A percentile compares a stretch with the other conserved stretches of the same genome.
These are phyloP conservation scores for Cladorhizidae sp. DNA, from an alignment of 37 sponge, comb jelly and placozoan species.

Conservation along the genomic window DNA sequence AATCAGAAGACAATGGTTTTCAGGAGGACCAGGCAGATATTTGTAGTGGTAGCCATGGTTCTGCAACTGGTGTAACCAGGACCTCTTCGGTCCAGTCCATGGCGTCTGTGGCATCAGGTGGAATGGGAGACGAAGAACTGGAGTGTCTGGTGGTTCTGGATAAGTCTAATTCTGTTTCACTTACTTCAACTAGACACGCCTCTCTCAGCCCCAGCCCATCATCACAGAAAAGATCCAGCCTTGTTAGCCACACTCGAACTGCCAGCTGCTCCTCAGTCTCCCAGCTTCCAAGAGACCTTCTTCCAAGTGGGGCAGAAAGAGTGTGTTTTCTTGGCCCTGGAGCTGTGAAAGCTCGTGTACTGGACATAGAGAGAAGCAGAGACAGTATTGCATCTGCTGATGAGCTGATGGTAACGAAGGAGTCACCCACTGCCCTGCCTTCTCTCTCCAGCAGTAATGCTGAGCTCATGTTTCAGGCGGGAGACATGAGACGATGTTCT, in stretches of 20 bases:
- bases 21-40: not conserved
- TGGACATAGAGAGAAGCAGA: conserved; percentile 39
- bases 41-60: not conserved
- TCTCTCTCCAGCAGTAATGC: not conserved
- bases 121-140: not conserved
- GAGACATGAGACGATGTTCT: not conserved
- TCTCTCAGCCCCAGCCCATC: conserved; percentile 39
- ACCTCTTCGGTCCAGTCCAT: conserved; percentile 27
- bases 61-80: not conserved
- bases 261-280: not conserved
- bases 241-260: not conserved
- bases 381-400: not conserved
- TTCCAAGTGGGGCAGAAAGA: no score
- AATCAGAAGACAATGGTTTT: not conserved
- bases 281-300: no score
- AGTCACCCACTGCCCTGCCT: no score
- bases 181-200: conserved; percentile 1
- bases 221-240: not conserved
- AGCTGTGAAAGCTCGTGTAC: conserved; percentile 29
- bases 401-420: not conserved
- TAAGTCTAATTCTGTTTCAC: not conserved
- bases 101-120: not conserved
- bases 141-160: not conserved
- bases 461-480: not conserved
- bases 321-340: not conserved